These are phyloP conservation scores for Heterochromis multidens DNA, from an alignment of 2,113 vertebrate species.

Conservation along the genomic window DNA sequence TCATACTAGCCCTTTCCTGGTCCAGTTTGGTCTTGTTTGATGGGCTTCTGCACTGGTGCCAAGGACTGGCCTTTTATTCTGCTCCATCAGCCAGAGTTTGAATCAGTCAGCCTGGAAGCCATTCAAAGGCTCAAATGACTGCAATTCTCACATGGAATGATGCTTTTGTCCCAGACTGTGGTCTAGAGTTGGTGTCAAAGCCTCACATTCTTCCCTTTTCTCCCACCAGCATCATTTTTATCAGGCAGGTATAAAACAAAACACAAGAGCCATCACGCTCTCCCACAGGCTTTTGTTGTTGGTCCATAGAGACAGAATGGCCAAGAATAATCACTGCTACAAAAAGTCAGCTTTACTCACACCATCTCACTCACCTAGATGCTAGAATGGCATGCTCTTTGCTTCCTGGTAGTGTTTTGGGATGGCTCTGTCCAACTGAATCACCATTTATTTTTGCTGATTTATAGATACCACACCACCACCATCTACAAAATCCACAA, in stretches of 20 bases:
- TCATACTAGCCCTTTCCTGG: conserved; percentile 38
- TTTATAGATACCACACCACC: conserved; percentile 54
- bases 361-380: not conserved
- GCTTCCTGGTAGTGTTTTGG: not conserved
- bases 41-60: conserved; percentile 52
- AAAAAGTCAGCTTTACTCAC: not conserved
- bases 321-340: conserved; percentile 16
- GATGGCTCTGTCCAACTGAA: conserved; percentile 3
- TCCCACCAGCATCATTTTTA: conserved; percentile 39
- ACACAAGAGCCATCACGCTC: conserved; percentile 11
- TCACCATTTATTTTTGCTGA: conserved; percentile 8
- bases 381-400: not conserved
- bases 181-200: conserved; percentile 52
- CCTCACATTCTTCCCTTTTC: conserved; percentile 35
- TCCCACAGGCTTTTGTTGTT: not conserved
- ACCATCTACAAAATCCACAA: conserved; percentile 53
- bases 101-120: conserved; percentile 66
- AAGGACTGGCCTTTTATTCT: conserved; percentile 65
- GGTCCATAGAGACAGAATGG: conserved; percentile 1
- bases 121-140: conserved; percentile 68
- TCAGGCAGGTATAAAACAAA: conserved; percentile 57
- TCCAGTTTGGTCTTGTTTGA: conserved; percentile 68
- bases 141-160: conserved; percentile 64
- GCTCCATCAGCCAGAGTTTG: conserved; percentile 68
- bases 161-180: conserved; percentile 55